phyloP scores from a whole-genome alignment of 2,888 invertebrate genomes.

The Tigriopus californicus region DNA sequence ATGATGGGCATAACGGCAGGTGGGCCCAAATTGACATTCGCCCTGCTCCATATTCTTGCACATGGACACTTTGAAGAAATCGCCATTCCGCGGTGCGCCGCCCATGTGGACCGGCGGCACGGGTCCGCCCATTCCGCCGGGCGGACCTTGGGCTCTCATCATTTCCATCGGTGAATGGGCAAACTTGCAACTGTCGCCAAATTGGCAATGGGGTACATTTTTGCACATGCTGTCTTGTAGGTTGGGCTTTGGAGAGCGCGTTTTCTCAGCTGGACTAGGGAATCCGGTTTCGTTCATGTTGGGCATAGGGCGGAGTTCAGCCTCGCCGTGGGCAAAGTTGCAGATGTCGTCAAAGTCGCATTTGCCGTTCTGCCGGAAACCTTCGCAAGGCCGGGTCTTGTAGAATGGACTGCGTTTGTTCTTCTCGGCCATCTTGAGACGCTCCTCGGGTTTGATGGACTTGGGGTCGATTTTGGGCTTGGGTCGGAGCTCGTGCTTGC shows the following conservation, averaged over 20 bases:
- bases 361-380: background rate
- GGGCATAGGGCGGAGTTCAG: background rate
- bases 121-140: background rate
- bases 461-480: background rate
- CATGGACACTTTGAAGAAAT: background rate
- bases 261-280: no score
- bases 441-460: background rate
- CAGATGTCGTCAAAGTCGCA: slow-evolving; percentile 10
- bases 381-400: slow-evolving; percentile 4
- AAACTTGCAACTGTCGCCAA: slow-evolving; percentile 3
- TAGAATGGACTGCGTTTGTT: background rate
- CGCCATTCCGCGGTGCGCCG: no score
- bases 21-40: slow-evolving; percentile 2
- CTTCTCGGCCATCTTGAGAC: slow-evolving; percentile 1
- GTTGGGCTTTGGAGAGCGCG: background rate
- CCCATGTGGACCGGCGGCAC: background rate
- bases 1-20: slow-evolving; percentile 5
- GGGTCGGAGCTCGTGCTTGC: background rate
- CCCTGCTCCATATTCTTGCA: slow-evolving; percentile 6
- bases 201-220: background rate
- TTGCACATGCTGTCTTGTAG: slow-evolving; percentile 4
- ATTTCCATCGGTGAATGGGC: background rate
- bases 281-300: no score
- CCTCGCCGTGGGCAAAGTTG: slow-evolving; percentile 7
- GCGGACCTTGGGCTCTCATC: no score